These are phyloP conservation scores for Cotesia vestalis DNA, from an alignment of 1,140 invertebrate genomes.

Conservation along the genomic window DNA sequence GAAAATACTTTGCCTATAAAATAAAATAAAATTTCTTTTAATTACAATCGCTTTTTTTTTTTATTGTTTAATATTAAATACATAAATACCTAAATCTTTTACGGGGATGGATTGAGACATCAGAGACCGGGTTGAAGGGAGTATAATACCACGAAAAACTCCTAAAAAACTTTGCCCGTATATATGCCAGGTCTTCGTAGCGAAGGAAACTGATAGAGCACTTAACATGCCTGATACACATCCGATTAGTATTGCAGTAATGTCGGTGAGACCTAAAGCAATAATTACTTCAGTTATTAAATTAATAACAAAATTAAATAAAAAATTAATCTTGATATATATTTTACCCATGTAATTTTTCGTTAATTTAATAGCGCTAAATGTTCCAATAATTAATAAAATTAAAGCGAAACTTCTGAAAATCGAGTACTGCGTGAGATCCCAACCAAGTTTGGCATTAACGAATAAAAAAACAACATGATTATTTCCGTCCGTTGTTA, in stretches of 20 bases:
- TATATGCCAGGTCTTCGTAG: conserved; percentile 71
- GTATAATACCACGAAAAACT: conserved; percentile 67
- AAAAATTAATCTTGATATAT: too few species aligned
- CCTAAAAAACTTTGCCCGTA: conserved; percentile 68
- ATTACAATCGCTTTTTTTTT: too few species aligned
- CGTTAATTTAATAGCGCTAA: conserved; percentile 36
- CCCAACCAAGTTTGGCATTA: conserved; percentile 75
- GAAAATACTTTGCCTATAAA: conserved; percentile 22
- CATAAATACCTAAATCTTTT: conserved; percentile 71
- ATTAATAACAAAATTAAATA: too few species aligned
- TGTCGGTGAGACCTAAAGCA: conserved; percentile 45
- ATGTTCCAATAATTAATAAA: conserved; percentile 37
- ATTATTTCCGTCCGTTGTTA: conserved; percentile 67
- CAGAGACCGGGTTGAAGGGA: conserved; percentile 71
- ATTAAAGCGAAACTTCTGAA: conserved; percentile 41
- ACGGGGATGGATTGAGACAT: conserved; percentile 74
- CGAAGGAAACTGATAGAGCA: conserved; percentile 59
- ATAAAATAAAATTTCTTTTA: not conserved
- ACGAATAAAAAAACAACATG: conserved; percentile 72
- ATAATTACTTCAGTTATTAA: too few species aligned
- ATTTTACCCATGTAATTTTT: conserved; percentile 13
- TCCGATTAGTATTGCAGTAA: conserved; percentile 37
- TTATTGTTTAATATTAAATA: not conserved
- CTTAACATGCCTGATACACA: conserved; percentile 37
- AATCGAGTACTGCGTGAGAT: conserved; percentile 67